Evolutionary conservation across 1,140 invertebrate genomes (phyloP).

Genomic region (Venturia canescens): DNA sequence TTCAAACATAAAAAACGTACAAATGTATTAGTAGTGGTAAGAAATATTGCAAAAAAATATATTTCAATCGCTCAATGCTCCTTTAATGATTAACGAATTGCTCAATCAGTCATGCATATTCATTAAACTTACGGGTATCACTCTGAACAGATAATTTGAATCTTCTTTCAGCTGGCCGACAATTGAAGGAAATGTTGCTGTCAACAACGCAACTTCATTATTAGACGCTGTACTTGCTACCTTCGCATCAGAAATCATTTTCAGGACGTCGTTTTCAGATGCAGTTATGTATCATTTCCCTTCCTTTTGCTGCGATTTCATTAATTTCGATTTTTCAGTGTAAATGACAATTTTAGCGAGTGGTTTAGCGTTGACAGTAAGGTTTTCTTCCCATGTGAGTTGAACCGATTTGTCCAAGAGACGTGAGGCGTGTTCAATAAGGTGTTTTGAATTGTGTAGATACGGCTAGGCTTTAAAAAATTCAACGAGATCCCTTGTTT

Average conservation of each 20-base stretch:
- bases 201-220: constrained; percentile 9
- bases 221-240: constrained; percentile 20
- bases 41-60: neutral
- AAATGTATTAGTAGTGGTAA: neutral
- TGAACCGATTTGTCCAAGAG: constrained; percentile 17
- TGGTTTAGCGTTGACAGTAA: constrained; percentile 15
- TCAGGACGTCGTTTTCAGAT: neutral
- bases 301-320: neutral
- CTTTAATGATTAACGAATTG: neutral
- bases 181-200: constrained; percentile 16
- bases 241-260: constrained; percentile 21
- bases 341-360: neutral
- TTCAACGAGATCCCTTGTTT: constrained; percentile 3
- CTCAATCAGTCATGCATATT: neutral
- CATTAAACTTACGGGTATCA: constrained; percentile 29
- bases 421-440: constrained; percentile 27
- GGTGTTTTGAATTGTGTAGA: neutral
- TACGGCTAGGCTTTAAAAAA: constrained; percentile 31
- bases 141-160: neutral
- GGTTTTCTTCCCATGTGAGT: constrained; percentile 17
- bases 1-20: neutral
- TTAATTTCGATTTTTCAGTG: neutral
- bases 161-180: constrained; percentile 18
- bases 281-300: neutral
- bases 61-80: neutral